These are phyloP conservation scores for Leptodactylus fallax DNA, from an alignment of 2,797 vertebrate genomes.

Conservation along the genomic window DNA sequence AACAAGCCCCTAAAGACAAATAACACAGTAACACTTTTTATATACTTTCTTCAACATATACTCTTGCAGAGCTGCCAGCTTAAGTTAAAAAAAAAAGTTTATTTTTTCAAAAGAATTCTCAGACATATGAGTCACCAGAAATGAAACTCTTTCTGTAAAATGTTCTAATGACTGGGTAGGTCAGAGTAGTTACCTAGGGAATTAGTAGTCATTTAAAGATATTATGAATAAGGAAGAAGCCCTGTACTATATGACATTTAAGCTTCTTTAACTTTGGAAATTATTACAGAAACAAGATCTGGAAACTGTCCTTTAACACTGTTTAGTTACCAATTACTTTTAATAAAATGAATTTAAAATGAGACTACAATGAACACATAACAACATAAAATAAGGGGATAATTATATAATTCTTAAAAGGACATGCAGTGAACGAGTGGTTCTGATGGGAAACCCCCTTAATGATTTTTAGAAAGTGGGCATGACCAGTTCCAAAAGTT, in stretches of 20 bases:
- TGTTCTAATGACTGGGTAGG: conserved; percentile 24
- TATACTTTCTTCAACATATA: neutral
- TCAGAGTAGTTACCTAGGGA: neutral
- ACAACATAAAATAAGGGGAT: too few species aligned
- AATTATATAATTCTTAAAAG: too few species aligned
- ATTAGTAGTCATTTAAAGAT: conserved; percentile 1
- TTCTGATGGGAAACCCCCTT: too few species aligned
- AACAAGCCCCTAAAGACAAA: neutral
- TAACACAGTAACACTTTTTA: neutral
- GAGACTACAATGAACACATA: too few species aligned
- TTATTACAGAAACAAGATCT: neutral
- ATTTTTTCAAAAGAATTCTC: conserved; percentile 35
- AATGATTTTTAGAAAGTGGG: too few species aligned
- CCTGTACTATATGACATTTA: neutral
- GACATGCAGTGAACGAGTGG: too few species aligned
- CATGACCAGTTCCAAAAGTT: too few species aligned
- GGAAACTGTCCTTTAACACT: too few species aligned
- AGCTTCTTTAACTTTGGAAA: neutral
- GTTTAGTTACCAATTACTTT: too few species aligned
- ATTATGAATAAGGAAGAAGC: neutral
- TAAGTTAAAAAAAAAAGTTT: conserved; percentile 14
- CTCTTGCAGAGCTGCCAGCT: conserved; percentile 17
- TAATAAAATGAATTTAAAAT: too few species aligned
- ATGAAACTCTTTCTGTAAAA: conserved; percentile 28
- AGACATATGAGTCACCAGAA: conserved; percentile 50